phyloP scores from a whole-genome alignment of 2,797 vertebrate species.

The Gymnopithys bicolor region DNA sequence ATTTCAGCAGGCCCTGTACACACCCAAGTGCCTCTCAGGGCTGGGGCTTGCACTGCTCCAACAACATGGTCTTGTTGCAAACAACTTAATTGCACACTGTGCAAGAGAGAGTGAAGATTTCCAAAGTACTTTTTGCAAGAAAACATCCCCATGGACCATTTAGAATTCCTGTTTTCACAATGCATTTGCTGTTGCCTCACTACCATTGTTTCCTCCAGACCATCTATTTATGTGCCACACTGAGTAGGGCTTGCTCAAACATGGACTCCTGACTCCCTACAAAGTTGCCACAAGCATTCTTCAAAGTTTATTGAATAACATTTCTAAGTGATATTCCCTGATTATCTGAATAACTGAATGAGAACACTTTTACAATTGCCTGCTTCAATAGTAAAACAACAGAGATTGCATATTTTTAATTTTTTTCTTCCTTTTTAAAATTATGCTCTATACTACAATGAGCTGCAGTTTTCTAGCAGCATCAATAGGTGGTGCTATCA shows the following conservation, averaged over 20 bases:
- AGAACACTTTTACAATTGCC: neutral
- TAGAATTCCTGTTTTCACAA: neutral
- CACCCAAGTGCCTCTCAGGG: neutral
- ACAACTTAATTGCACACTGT: fast-evolving
- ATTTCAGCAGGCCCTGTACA: neutral
- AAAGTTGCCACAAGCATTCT: neutral
- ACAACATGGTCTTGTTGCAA: fast-evolving
- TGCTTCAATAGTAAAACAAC: neutral
- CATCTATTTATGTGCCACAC: too few relatives aligned
- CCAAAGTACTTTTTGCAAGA: neutral
- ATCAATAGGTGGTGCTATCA: conserved; percentile 50
- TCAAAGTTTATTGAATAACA: neutral
- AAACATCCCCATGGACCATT: neutral
- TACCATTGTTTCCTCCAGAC: neutral
- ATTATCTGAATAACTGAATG: neutral
- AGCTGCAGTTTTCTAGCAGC: neutral
- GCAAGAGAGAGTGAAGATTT: fast-evolving
- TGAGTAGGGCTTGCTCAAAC: neutral
- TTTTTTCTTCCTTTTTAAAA: neutral
- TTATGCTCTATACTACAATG: neutral
- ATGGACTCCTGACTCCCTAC: fast-evolving
- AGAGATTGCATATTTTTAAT: neutral
- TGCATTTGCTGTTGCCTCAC: neutral
- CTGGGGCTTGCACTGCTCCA: neutral
- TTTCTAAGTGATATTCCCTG: neutral